Percentiles rank a stretch among this genome's conserved stretches.
These are phyloP conservation scores for Pomatostomus ruficeps DNA, from an alignment of 2,113 vertebrate genomes.

Conservation along the genomic window DNA sequence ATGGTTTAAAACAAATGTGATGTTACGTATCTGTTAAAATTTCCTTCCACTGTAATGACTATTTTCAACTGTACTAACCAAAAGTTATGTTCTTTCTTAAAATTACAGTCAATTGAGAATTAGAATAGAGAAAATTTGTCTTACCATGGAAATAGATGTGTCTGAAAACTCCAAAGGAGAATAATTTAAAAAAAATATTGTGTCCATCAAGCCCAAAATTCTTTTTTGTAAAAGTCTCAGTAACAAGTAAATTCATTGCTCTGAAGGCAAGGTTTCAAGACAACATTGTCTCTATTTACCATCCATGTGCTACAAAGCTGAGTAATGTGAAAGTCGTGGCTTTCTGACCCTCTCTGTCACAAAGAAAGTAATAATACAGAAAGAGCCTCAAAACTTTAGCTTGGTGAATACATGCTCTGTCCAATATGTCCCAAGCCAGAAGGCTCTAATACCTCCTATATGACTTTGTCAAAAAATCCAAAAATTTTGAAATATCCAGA, in stretches of 20 bases:
- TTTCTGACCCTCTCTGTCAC: not conserved
- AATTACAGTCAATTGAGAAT: not conserved
- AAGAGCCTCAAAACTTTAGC: not conserved
- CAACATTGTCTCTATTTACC: not conserved
- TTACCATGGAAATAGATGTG: not conserved
- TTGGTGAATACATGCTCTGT: not conserved
- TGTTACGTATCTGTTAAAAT: not conserved
- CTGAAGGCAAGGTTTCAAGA: not conserved
- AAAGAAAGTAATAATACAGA: not conserved
- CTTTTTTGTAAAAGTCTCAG: not conserved
- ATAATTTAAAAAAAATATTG: not conserved
- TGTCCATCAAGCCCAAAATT: not conserved
- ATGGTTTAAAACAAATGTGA: not conserved
- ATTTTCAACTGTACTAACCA: not conserved
- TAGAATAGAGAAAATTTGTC: not conserved
- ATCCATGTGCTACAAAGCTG: accelerated
- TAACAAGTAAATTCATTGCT: not conserved
- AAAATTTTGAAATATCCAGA: not conserved
- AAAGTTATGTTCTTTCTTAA: not conserved
- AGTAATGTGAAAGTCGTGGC: not conserved
- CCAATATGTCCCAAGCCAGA: not conserved
- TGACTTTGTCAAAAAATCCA: not conserved
- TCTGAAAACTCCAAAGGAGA: not conserved
- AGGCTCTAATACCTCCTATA: not conserved
- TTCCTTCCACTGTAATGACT: not conserved